Evolutionary conservation across 2,888 invertebrate genomes (phyloP).

Genomic region (Polymixis lichenea): DNA sequence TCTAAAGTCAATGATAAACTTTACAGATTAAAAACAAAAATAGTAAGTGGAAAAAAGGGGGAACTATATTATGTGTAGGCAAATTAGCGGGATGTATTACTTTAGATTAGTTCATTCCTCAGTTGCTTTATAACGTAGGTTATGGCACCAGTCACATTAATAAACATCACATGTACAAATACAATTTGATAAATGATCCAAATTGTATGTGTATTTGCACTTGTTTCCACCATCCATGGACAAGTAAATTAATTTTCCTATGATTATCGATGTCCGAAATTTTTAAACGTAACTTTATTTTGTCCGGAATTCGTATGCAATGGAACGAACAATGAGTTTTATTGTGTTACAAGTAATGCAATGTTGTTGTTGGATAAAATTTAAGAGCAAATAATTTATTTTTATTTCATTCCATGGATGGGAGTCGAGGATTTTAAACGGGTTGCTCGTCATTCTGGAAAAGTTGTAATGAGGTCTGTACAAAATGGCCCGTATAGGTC

Average conservation of each 20-base stretch:
- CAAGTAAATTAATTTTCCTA: constrained; percentile 70
- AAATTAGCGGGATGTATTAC: too few relatives aligned
- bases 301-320: constrained; percentile 41
- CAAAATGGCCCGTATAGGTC: constrained; percentile 15
- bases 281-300: constrained; percentile 65
- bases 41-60: too few relatives aligned
- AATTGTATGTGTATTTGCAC: background rate
- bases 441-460: constrained; percentile 7
- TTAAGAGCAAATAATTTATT: constrained; percentile 43
- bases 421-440: constrained; percentile 20
- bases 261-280: constrained; percentile 66
- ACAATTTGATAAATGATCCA: background rate
- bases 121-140: too few relatives aligned
- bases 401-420: constrained; percentile 29
- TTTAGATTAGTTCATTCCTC: too few relatives aligned
- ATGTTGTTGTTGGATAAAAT: constrained; percentile 32
- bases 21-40: too few relatives aligned
- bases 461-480: constrained; percentile 22
- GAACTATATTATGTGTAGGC: too few relatives aligned
- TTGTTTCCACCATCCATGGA: constrained; percentile 37
- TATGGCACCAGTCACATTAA: too few relatives aligned
- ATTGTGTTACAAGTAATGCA: constrained; percentile 55
- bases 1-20: too few relatives aligned
- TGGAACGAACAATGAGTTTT: constrained; percentile 55
- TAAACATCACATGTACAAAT: too few relatives aligned